Evolutionary conservation across 2,888 invertebrate genomes (phyloP), one percentile per base, ranked within the genome.

Genomic region (Andrena hattorfiana): DNA sequence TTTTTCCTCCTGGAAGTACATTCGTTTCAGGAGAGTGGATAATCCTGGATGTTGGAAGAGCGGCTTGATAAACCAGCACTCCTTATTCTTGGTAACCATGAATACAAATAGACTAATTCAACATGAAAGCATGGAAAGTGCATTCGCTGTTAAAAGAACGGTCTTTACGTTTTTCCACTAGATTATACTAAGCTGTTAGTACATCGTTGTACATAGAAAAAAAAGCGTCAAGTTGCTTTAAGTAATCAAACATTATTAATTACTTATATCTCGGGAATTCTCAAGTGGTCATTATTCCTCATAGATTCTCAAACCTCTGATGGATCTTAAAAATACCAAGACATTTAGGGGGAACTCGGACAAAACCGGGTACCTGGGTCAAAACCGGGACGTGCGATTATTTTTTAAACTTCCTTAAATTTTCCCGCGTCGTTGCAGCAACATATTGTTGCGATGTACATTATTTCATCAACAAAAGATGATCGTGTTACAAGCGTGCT

Each of bases 31-130:
- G 64, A 59, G 62, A 32, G 60, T 66, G 51, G 66, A 64, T 85
- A 74, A 86, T 75, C 26, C 78, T 54, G 76, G 69, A 79, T 70
- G 69, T 69, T 59, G 71, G 64, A 51, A 68, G 72, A 70, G 63
- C 71, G 59, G 66, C 69, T 84, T 42, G 77, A 77, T 74, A 85
- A 81, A 80, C 54, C 62, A 20, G 66, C 80, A 49, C 8, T 67
- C 23, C 64, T 67, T 48, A 62, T 75, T 75, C 74, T 81, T 86
- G 62, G 72, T 56, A 66, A 35, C 35, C 67, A 85, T 73, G 77
- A 87, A 81, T 86, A 85, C 30, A 82, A 82, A 82, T 71, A 48
- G 56, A 81, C 54, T 56, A 66, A 82, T 82, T 63, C 54, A 23
- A 75, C 26, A 20, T 81, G 20, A 23, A 51, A 54, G 28, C 13